phyloP scores from a whole-genome alignment of 2,888 invertebrate species.

The Unio pictorum region DNA sequence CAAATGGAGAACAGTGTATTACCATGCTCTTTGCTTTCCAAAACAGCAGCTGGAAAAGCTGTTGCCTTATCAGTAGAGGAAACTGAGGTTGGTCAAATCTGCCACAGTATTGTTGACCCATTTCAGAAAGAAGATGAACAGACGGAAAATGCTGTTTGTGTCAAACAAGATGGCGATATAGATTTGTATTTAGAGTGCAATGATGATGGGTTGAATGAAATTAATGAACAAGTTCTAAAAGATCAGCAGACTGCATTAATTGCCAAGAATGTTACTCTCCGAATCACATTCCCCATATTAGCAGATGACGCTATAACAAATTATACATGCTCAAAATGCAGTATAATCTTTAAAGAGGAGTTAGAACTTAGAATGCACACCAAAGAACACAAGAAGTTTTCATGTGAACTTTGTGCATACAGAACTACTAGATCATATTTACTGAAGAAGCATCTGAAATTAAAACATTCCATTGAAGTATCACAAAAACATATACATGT shows the following conservation, averaged over 20 bases:
- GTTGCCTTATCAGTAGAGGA: neutral
- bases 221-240: constrained; percentile 2
- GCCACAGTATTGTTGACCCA: constrained; percentile 8
- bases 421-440: no score
- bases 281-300: constrained; percentile 22
- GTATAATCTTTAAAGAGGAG: constrained; percentile 18
- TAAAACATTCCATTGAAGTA: neutral
- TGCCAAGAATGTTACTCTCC: constrained; percentile 26
- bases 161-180: no score
- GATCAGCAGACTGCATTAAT: constrained; percentile 10
- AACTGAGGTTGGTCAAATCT: constrained; percentile 2
- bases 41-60: no score
- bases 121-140: no score
- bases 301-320: constrained; percentile 1
- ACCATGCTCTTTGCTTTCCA: no score
- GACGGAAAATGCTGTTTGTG: no score
- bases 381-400: constrained; percentile 14
- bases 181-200: constrained; percentile 36
- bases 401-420: neutral
- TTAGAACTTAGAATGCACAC: constrained; percentile 12
- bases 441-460: no score
- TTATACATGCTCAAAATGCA: constrained; percentile 12
- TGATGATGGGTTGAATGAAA: constrained; percentile 27
- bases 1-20: no score
- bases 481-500: neutral